phyloP scores from a whole-genome alignment of 1,140 invertebrate genomes.

The Campoletis sonorensis region DNA sequence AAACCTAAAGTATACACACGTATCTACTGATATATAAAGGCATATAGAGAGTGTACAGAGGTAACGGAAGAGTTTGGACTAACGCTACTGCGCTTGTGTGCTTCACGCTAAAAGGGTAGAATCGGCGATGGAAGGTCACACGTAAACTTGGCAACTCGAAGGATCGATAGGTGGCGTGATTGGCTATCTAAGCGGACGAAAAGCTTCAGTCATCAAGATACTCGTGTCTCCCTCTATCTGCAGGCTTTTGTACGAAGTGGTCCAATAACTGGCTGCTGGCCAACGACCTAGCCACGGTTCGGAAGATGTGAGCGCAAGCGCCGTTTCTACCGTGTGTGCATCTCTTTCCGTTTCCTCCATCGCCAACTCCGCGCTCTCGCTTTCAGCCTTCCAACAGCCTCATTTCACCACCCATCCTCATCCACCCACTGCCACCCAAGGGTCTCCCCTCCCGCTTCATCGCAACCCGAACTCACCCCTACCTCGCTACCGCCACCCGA shows the following conservation, averaged over 20 bases:
- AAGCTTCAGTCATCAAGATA: background rate
- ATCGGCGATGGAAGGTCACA: background rate
- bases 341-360: conserved; percentile 47
- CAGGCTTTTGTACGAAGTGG: background rate
- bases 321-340: conserved; percentile 49
- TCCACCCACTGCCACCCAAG: conserved; percentile 8
- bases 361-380: conserved; percentile 22
- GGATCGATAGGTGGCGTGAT: background rate
- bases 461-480: conserved; percentile 26
- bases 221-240: conserved; percentile 52
- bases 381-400: background rate
- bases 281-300: background rate
- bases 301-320: conserved; percentile 39
- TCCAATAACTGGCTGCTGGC: background rate
- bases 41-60: too few species aligned
- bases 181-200: conserved; percentile 20
- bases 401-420: background rate
- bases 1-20: too few species aligned
- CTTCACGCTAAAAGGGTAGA: background rate
- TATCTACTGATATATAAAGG: too few species aligned
- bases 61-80: too few species aligned
- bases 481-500: conserved; percentile 36
- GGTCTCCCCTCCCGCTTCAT: background rate
- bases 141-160: background rate
- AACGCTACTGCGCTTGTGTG: too few species aligned